Conservation (phyloP, 2,888 invertebrate genomes). For the Bhutanitis thaidina region DNA sequence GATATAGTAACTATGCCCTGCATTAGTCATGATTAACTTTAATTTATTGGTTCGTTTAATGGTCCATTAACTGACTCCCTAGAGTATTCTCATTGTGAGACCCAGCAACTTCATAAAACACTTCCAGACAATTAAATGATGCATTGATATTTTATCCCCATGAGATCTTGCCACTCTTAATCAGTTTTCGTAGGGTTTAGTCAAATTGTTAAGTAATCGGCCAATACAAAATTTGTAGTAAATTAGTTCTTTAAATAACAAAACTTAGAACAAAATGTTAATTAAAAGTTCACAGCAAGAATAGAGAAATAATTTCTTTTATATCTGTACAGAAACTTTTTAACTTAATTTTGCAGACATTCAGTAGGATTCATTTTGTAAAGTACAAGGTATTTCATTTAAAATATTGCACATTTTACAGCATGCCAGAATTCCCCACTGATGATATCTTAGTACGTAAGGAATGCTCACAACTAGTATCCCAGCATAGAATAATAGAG, state of each 20-base stretch:
- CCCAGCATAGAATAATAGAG: constrained; percentile 2
- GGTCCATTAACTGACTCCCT: constrained; percentile 66
- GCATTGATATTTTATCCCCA: constrained; percentile 49
- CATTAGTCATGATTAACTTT: constrained; percentile 75
- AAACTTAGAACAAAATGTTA: too few species aligned
- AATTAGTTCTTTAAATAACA: background rate
- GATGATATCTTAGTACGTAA: constrained; percentile 32
- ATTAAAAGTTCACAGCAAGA: too few species aligned
- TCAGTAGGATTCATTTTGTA: constrained; percentile 9
- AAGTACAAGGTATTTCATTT: constrained; percentile 39
- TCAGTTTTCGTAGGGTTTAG: constrained; percentile 29
- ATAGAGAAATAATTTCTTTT: too few species aligned
- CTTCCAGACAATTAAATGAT: constrained; percentile 60
- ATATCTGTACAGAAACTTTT: too few species aligned
- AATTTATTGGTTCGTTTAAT: constrained; percentile 74
- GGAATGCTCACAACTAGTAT: constrained; percentile 17
- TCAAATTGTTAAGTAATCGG: constrained; percentile 15
- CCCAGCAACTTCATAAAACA: constrained; percentile 62
- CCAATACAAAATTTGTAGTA: constrained; percentile 4
- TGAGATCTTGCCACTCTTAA: constrained; percentile 36
- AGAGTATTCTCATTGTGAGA: constrained; percentile 60
- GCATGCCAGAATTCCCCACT: constrained; percentile 28
- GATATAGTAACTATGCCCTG: constrained; percentile 33
- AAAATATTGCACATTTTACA: constrained; percentile 46
- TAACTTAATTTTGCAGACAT: too few species aligned